A percentile compares a stretch with the other conserved stretches of the same genome.
phyloP scores from a whole-genome alignment of 2,113 vertebrate species.

The Cinclus mexicanus region DNA sequence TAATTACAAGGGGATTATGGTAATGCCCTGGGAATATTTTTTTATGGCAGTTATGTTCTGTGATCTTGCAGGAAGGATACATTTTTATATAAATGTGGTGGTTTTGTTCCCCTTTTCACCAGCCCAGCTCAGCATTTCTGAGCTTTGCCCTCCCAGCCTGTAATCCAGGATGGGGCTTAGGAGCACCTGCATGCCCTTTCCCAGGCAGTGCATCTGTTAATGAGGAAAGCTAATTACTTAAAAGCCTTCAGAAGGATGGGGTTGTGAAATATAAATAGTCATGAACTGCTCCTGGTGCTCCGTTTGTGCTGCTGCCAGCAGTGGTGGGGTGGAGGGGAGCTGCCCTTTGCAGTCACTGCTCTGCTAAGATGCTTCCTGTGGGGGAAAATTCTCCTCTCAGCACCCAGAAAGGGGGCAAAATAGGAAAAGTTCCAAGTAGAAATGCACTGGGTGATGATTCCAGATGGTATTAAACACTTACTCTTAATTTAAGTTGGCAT shows the following conservation, averaged over 20 bases:
- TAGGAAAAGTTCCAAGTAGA: neutral
- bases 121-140: neutral
- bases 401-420: neutral
- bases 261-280: slow-evolving; percentile 24
- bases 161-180: neutral
- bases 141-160: neutral
- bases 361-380: neutral
- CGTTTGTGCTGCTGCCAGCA: neutral
- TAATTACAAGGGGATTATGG: neutral
- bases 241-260: neutral
- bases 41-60: neutral
- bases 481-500: neutral
- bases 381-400: neutral
- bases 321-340: fast-evolving
- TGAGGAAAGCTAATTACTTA: slow-evolving; percentile 54
- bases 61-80: neutral
- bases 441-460: fast-evolving
- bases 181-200: neutral
- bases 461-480: fast-evolving
- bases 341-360: fast-evolving
- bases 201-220: neutral
- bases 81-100: fast-evolving
- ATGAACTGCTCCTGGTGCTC: neutral
- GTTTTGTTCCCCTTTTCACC: neutral
- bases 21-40: neutral